Percentiles rank a stretch among this genome's conserved stretches.
Conservation (phyloP, 2,113 vertebrate species). For the Cyanistes caeruleus region DNA sequence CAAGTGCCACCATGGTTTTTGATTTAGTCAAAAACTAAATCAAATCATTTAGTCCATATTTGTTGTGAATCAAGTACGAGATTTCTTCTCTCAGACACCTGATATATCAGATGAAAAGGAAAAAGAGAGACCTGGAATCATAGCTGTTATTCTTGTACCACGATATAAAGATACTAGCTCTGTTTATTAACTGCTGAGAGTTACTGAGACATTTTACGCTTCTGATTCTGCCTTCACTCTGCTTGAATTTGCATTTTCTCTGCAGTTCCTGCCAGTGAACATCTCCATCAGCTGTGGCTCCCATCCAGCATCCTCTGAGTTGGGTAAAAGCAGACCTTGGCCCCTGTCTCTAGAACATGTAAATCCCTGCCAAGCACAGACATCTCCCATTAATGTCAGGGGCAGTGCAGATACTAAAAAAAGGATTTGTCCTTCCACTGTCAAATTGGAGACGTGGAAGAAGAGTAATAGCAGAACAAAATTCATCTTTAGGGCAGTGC, state of each 20-base stretch:
- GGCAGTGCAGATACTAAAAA: not conserved
- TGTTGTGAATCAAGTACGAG: not conserved
- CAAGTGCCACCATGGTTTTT: not conserved
- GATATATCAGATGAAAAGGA: not conserved
- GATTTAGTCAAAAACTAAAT: no score
- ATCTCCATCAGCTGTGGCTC: not conserved
- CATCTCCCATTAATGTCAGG: slow-evolving; percentile 1
- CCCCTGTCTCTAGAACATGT: not conserved
- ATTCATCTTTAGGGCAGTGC: not conserved
- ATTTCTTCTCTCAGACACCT: not conserved
- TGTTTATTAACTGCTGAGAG: not conserved
- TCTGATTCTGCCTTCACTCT: not conserved
- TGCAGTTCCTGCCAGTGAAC: not conserved
- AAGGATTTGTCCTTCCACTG: not conserved
- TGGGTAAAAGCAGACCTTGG: slow-evolving; percentile 2
- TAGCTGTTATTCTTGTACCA: not conserved
- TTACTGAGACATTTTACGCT: not conserved
- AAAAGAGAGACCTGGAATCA: not conserved
- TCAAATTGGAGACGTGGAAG: not conserved
- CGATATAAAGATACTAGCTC: not conserved
- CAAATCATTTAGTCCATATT: not conserved
- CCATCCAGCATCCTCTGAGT: not conserved
- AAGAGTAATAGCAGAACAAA: not conserved
- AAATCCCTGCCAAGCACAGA: not conserved
- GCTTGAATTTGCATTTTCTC: not conserved